Base-by-base conservation (phyloP, 2,113 vertebrate species). In the Vulpes vulpes region DNA sequence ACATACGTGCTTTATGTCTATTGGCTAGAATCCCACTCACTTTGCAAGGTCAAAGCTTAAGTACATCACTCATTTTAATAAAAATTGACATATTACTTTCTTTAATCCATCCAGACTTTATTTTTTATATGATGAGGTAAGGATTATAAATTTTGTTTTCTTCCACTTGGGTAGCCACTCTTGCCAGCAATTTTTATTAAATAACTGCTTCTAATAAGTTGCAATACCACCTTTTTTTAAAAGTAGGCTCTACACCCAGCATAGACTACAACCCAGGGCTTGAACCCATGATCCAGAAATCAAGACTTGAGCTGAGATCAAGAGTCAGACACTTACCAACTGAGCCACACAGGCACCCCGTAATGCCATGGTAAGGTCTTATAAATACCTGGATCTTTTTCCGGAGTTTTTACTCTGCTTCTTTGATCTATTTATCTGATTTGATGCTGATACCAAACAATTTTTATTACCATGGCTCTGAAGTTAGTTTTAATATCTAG, bases 61-160 rank as follows among this genome's bases (percentile, higher is more conserved):
- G 60, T 64, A 62, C 55, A 83, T 91, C 90, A 96, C 86, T 97
- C 93, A 96, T 94, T 92, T 92, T 84, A 79, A 85, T 93, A 91
- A 65, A 73, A 85, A 91, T 57, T 1, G 62, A 88, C 80, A 91
- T 76, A 85, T 64, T 53, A 82, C 16, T 97, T 85, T 95, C 59
- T 86, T 85, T 67, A 73, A 91, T 89, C 49, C 69, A 94, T 65
- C 30, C 88, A 49, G 8, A 65, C 25, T 82, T 89, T n/a, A 76
- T 83, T 43, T 92, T 79, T 89, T 84, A 25, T 64, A 69, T 87
- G 60, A 95, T 25, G 38, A 95, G 20, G 35, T 67, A 87, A 53
- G n/a, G 49, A 51, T 60, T 87, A 59, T 69, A 96, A 73, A 49
- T 74, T 97, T 67, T 76, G 60, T 92, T 96, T 86, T 89, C 60